Evolutionary conservation across 2,113 vertebrate species (phyloP).

Genomic region (Paedocypris sp.): DNA sequence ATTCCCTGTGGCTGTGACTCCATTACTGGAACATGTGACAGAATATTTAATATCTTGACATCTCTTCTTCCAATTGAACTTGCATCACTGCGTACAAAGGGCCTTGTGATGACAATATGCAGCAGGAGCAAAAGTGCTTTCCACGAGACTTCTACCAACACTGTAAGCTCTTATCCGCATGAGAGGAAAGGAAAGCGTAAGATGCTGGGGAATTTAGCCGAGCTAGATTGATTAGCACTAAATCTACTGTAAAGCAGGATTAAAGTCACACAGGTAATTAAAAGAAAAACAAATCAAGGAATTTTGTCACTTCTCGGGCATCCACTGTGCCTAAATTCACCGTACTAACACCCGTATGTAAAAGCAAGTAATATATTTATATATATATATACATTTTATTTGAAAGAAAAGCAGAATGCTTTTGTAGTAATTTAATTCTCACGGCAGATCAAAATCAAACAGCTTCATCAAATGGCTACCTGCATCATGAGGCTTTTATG

Average conservation of each 20-base stretch:
- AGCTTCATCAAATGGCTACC: no score
- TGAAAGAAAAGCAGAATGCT: no score
- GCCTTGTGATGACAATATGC: not conserved
- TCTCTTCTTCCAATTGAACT: constrained; percentile 33
- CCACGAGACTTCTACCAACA: not conserved
- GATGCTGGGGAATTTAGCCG: constrained; percentile 5
- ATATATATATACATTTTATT: no score
- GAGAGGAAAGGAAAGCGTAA: constrained; percentile 1
- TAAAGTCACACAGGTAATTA: not conserved
- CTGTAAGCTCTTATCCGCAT: not conserved
- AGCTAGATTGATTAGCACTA: constrained; percentile 5
- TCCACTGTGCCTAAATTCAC: no score
- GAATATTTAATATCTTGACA: constrained; percentile 34
- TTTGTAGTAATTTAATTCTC: no score
- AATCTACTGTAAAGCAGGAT: constrained; percentile 14
- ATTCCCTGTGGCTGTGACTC: not conserved
- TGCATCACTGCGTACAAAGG: constrained; percentile 26
- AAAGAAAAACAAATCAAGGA: not conserved
- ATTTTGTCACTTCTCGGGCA: no score
- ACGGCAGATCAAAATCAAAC: no score
- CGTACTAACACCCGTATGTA: no score
- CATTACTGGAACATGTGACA: constrained; percentile 26
- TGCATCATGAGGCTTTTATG: no score
- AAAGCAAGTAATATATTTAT: no score
- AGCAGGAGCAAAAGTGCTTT: not conserved